Evolutionary conservation across 2,888 invertebrate species (phyloP), one percentile per base, ranked within the genome.

Genomic region (Hyles lineata): DNA sequence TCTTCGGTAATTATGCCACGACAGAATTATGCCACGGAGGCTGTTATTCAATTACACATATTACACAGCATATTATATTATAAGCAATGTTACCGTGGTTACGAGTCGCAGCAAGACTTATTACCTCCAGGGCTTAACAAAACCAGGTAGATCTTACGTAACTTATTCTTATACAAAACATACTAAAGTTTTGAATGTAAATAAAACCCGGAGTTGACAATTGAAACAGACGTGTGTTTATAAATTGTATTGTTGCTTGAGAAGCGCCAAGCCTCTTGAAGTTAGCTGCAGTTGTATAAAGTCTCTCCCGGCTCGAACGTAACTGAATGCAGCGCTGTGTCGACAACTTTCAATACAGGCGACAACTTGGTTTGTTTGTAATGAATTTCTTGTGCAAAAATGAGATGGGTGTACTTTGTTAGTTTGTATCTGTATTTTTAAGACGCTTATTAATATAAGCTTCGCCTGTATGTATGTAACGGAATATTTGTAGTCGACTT

Each of bases 201-300:
- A 55, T 19, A 52, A 29, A 17, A n/a, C 19, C 55, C 55, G n/a
- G 55, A 55, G 55, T 55, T n/a, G n/a, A 55, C 55, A 55, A 55
- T 55, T 55, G 19, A n/a, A n/a, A 55, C n/a, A 7, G 19, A 19
- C 55, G 19, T 43, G 43, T 55, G n/a, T 55, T 55, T 55, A 55
- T 55, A n/a, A 55, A 55, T n/a, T n/a, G n/a, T n/a, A 55, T 55
- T 55, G 55, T 55, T n/a, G n/a, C n/a, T 55, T 55, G 55, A 55
- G n/a, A 55, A 55, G 19, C 6, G 55, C 55, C n/a, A 55, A 55
- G 19, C n/a, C 17, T 17, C 55, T 5, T 32, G 32, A 62, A 62
- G 61, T 62, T 62, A 62, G 55, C 17, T n/a, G 5, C n/a, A 19
- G 15, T 29, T 29, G 55, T 43, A 43, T 11, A 2, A 43, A 43